These are phyloP conservation scores for Neogobius melanostomus DNA, from an alignment of 2,113 vertebrate genomes.

Conservation along the genomic window DNA sequence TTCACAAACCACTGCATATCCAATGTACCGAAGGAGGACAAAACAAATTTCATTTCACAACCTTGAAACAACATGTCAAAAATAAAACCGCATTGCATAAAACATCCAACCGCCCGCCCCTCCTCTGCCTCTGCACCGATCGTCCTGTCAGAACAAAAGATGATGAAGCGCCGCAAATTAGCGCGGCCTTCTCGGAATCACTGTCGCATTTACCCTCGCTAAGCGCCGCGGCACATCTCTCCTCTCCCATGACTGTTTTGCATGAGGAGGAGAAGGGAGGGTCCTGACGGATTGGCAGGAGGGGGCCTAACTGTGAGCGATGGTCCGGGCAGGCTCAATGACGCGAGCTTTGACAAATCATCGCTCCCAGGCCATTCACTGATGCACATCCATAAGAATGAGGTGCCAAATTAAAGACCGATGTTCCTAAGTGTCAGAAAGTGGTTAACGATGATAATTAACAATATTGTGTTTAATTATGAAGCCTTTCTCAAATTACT, in stretches of 20 bases:
- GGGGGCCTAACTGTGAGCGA: constrained; percentile 49
- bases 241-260: constrained; percentile 59
- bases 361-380: constrained; percentile 25
- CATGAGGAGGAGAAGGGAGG: constrained; percentile 45
- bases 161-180: constrained; percentile 53
- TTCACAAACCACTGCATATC: too few species aligned
- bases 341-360: constrained; percentile 66
- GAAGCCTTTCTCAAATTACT: not conserved
- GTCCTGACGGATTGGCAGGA: constrained; percentile 41
- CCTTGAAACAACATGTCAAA: too few species aligned
- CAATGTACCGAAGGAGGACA: too few species aligned
- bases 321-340: constrained; percentile 44
- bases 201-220: constrained; percentile 41
- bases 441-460: not conserved
- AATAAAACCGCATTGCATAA: not conserved
- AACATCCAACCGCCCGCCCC: not conserved
- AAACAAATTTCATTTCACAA: too few species aligned
- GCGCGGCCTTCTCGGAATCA: constrained; percentile 62
- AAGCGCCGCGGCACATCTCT: constrained; percentile 54
- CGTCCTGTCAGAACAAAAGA: constrained; percentile 51
- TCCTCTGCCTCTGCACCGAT: constrained; percentile 13
- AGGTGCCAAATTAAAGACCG: not conserved
- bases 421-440: not conserved
- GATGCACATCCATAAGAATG: constrained; percentile 30
- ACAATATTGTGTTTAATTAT: not conserved